These are phyloP conservation scores for Lasioglossum calceatum DNA, from an alignment of 2,888 invertebrate species.

Conservation along the genomic window DNA sequence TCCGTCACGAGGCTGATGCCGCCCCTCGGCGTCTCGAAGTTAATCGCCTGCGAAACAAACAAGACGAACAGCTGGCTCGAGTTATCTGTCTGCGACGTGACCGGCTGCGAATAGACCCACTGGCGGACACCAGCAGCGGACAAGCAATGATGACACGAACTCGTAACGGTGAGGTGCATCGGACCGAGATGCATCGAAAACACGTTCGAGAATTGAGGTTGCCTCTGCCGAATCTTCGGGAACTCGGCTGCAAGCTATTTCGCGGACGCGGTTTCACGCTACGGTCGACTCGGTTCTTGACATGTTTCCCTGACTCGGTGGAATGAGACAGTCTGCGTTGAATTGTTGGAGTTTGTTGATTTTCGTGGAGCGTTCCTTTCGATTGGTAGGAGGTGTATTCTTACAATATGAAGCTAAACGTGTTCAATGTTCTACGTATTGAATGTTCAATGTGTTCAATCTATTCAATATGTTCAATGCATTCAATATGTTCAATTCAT, in stretches of 20 bases:
- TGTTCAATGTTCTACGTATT: too few relatives aligned
- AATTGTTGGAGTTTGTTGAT: not conserved
- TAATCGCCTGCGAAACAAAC: conserved; percentile 89
- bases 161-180: conserved; percentile 50
- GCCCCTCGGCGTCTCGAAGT: conserved; percentile 95
- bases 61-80: conserved; percentile 24
- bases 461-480: too few relatives aligned
- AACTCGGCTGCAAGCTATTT: conserved; percentile 1
- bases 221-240: not conserved
- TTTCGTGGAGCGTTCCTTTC: not conserved
- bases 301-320: not conserved
- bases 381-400: too few relatives aligned
- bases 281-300: not conserved
- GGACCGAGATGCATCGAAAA: conserved; percentile 51
- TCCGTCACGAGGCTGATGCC: conserved; percentile 95
- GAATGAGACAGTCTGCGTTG: not conserved
- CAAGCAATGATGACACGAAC: conserved; percentile 30
- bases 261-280: not conserved
- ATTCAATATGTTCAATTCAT: too few relatives aligned
- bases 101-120: conserved; percentile 45
- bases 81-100: not conserved
- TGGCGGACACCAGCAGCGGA: conserved; percentile 8
- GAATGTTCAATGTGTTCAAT: too few relatives aligned
- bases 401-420: too few relatives aligned
- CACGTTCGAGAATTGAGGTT: conserved; percentile 31